Evolutionary conservation across 1,140 invertebrate genomes (phyloP).

Genomic region (Campoletis sonorensis): DNA sequence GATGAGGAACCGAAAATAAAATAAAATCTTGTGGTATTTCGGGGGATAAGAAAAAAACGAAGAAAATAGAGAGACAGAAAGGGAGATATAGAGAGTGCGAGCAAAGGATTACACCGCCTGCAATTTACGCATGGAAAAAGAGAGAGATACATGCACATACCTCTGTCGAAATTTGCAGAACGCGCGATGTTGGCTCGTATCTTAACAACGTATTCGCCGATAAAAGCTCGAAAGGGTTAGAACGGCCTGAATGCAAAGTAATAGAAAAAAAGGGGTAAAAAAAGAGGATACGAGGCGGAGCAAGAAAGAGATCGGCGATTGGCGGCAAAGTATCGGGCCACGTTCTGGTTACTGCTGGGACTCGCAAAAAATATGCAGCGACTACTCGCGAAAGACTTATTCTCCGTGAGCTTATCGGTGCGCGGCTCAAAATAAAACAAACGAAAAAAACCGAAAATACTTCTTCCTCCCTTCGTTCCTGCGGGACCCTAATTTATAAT

Average conservation of each 20-base stretch:
- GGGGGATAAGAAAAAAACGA: constrained; percentile 37
- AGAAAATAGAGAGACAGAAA: constrained; percentile 22
- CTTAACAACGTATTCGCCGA: constrained; percentile 59
- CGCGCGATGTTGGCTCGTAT: constrained; percentile 56
- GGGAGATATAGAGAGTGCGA: too few relatives aligned
- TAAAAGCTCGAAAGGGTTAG: constrained; percentile 47
- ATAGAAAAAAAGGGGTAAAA: constrained; percentile 22
- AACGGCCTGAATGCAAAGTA: not conserved
- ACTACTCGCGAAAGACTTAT: constrained; percentile 23
- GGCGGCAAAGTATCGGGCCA: constrained; percentile 34
- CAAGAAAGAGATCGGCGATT: constrained; percentile 37
- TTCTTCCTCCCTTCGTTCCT: constrained; percentile 22
- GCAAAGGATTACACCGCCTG: constrained; percentile 14
- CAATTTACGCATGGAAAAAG: not conserved
- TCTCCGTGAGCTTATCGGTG: constrained; percentile 21
- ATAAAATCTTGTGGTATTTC: constrained; percentile 23
- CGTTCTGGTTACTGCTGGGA: not conserved
- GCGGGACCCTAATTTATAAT: constrained; percentile 49
- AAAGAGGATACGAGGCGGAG: constrained; percentile 10
- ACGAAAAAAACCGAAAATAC: too few relatives aligned
- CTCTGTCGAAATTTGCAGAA: constrained; percentile 56
- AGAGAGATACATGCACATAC: constrained; percentile 44
- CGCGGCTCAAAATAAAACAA: not conserved
- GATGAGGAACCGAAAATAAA: constrained; percentile 25
- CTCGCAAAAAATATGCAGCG: constrained; percentile 18